A percentile compares a stretch with the other conserved stretches of the same genome.
These are phyloP conservation scores for Andrena trimmerana DNA, from an alignment of 2,888 invertebrate genomes.

Conservation along the genomic window DNA sequence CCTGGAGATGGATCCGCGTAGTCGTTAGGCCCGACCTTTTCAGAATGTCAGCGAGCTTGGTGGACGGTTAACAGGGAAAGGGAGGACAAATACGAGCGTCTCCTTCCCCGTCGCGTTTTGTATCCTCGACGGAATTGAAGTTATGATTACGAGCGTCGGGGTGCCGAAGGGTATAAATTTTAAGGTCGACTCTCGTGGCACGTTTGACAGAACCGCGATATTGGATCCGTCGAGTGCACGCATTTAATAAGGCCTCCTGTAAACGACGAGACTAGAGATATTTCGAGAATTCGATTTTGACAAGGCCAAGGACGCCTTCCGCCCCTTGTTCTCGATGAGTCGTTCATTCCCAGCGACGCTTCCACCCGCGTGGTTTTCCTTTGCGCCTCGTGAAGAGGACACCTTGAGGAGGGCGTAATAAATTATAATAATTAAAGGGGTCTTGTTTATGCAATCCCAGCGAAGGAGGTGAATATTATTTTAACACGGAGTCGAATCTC, in stretches of 20 bases:
- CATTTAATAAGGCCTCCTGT: conserved; percentile 51
- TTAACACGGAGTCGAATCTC: too few relatives aligned
- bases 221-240: conserved; percentile 44
- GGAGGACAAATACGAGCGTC: conserved; percentile 36
- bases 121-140: conserved; percentile 52
- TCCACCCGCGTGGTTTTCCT: not conserved
- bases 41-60: conserved; percentile 59
- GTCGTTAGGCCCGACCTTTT: conserved; percentile 63
- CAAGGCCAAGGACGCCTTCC: conserved; percentile 36
- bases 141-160: conserved; percentile 65
- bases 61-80: conserved; percentile 43
- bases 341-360: not conserved
- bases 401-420: not conserved
- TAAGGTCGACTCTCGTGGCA: conserved; percentile 37
- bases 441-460: too few relatives aligned
- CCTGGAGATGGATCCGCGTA: conserved; percentile 38
- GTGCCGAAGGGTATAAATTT: conserved; percentile 63
- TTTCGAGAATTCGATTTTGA: conserved; percentile 13
- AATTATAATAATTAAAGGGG: not conserved
- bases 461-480: too few relatives aligned
- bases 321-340: not conserved
- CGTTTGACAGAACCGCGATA: conserved; percentile 52
- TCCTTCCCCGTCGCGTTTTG: conserved; percentile 14
- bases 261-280: not conserved
- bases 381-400: not conserved